phyloP scores from a whole-genome alignment of 2,113 vertebrate species.

The Litocranius walleri region DNA sequence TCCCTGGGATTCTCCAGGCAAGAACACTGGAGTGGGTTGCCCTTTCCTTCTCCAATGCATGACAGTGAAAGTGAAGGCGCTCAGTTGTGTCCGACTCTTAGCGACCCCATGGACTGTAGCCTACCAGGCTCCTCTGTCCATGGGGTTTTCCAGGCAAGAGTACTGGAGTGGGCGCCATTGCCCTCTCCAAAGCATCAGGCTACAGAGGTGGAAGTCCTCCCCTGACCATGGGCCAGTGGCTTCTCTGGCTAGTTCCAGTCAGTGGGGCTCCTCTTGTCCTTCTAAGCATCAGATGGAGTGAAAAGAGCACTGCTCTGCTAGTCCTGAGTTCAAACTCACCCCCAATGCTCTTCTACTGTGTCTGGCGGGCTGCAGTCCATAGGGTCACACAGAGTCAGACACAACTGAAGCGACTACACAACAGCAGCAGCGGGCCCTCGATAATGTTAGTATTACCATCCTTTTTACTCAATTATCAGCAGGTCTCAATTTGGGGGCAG shows the following conservation, averaged over 20 bases:
- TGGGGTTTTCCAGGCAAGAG: no score
- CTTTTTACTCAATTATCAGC: neutral
- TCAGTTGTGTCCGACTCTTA: no score
- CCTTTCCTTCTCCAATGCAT: no score
- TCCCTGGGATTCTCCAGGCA: no score
- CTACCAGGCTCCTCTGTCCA: no score
- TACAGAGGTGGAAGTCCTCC: neutral
- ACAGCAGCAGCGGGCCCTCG: neutral
- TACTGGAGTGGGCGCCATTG: fast-evolving
- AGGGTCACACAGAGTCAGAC: neutral
- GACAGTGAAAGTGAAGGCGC: no score
- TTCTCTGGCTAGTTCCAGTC: neutral
- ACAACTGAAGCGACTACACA: fast-evolving
- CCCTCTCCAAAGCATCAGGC: neutral
- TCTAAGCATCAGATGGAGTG: neutral
- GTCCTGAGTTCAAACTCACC: neutral
- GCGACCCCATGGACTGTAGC: no score
- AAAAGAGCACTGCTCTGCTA: neutral
- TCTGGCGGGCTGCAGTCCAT: neutral
- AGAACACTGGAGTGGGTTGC: no score
- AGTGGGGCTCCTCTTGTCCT: neutral
- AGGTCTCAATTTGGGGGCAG: neutral
- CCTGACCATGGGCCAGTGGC: neutral
- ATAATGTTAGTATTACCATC: neutral
- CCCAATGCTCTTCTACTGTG: neutral